phyloP scores from a whole-genome alignment of 37 sponge, comb jelly and placozoan genomes.

The Beroe forskalii region DNA sequence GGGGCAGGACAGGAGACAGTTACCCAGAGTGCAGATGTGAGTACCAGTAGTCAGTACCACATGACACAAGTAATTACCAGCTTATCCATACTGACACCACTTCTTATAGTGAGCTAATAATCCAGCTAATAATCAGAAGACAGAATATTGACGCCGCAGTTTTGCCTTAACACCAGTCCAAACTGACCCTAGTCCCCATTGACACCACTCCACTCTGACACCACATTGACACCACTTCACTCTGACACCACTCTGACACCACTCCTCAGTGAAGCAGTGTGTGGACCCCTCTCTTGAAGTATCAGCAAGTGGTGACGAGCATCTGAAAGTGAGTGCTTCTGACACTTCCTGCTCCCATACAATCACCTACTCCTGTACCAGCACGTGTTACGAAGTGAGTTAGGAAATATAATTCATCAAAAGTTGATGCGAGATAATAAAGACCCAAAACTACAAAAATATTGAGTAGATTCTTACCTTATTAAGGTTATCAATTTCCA shows the following conservation, averaged over 20 bases:
- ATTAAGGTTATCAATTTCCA: too few species aligned
- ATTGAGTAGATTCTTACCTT: too few species aligned
- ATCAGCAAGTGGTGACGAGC: background rate
- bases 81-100: background rate
- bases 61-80: too few species aligned
- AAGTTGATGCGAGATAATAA: too few species aligned
- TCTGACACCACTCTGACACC: background rate
- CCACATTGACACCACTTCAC: background rate
- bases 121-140: too few species aligned
- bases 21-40: conserved; percentile 18
- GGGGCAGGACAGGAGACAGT: background rate
- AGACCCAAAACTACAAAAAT: too few species aligned
- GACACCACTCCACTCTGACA: background rate
- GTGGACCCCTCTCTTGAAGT: conserved; percentile 10
- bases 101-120: too few species aligned
- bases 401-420: too few species aligned
- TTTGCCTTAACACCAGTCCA: too few species aligned
- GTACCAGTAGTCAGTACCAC: too few species aligned
- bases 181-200: background rate
- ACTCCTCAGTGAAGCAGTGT: conserved; percentile 30
- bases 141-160: too few species aligned
- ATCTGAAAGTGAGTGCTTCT: background rate
- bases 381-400: conserved; percentile 10
- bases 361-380: conserved; percentile 2
- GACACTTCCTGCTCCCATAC: background rate